Evolutionary conservation across 2,113 vertebrate species (phyloP).

Genomic region (Pollimyrus isidori): DNA sequence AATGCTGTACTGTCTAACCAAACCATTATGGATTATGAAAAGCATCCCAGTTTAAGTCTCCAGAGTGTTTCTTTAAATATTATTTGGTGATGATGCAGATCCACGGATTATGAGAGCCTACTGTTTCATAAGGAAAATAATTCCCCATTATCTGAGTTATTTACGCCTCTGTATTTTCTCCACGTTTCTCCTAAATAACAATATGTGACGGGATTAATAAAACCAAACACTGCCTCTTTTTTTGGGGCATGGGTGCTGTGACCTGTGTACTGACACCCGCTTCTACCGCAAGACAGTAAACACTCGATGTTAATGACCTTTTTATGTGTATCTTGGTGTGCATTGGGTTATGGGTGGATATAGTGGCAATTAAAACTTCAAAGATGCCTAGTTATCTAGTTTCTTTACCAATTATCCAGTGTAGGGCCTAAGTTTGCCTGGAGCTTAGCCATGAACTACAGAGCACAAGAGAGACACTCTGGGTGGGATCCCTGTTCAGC

Average conservation of each 20-base stretch:
- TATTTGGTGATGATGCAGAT: background rate
- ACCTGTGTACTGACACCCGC: background rate
- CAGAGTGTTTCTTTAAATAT: background rate
- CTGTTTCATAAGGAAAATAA: background rate
- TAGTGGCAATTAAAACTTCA: background rate
- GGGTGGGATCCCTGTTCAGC: background rate
- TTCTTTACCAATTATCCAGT: background rate
- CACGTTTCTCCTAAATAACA: background rate
- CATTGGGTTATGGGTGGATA: background rate
- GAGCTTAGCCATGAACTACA: background rate
- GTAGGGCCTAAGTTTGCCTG: background rate
- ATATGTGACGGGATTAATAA: background rate
- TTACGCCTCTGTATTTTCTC: background rate
- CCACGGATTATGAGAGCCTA: background rate
- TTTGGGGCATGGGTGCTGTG: background rate
- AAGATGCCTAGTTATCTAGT: background rate
- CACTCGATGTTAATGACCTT: background rate
- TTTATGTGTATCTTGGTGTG: background rate
- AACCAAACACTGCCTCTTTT: background rate
- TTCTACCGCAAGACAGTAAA: background rate
- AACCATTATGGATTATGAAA: background rate
- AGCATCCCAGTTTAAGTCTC: constrained; percentile 1
- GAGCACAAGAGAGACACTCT: background rate
- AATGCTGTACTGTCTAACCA: background rate
- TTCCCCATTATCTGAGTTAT: background rate